These are phyloP conservation scores for Cephus sareptanus DNA, from an alignment of 2,888 invertebrate species.

Conservation along the genomic window DNA sequence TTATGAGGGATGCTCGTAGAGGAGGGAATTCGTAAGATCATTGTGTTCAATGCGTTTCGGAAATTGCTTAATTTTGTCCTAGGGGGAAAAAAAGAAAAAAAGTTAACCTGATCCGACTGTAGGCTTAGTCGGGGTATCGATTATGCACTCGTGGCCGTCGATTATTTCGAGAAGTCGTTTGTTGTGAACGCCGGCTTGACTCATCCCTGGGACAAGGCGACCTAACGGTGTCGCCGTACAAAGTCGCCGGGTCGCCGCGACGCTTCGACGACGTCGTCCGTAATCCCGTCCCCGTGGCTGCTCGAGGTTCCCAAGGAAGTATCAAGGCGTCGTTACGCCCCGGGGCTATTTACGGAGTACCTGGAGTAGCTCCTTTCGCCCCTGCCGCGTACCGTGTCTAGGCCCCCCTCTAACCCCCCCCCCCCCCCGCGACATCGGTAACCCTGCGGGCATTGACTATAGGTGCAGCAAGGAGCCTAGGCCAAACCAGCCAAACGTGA, in stretches of 20 bases:
- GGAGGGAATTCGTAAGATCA: too few species aligned
- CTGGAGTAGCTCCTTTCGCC: neutral
- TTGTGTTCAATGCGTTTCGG: neutral
- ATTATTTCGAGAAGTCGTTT: conserved; percentile 20
- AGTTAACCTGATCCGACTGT: neutral
- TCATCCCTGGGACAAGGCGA: conserved; percentile 9
- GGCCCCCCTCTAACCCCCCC: neutral
- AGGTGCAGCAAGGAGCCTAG: neutral
- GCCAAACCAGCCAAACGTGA: neutral
- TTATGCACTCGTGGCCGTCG: conserved; percentile 18
- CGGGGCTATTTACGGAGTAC: neutral
- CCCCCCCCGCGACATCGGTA: neutral
- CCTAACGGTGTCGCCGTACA: neutral
- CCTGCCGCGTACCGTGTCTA: too few species aligned
- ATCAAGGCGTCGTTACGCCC: neutral
- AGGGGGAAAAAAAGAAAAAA: neutral
- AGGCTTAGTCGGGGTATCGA: neutral
- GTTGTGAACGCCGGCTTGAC: conserved; percentile 10
- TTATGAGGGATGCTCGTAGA: too few species aligned
- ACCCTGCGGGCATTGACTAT: neutral
- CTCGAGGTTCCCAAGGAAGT: neutral
- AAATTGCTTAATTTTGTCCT: neutral
- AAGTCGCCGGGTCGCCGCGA: neutral
- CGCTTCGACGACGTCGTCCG: neutral
- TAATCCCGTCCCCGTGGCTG: neutral